phyloP scores from a whole-genome alignment of 2,888 invertebrate genomes.

The Andrena haemorrhoa region DNA sequence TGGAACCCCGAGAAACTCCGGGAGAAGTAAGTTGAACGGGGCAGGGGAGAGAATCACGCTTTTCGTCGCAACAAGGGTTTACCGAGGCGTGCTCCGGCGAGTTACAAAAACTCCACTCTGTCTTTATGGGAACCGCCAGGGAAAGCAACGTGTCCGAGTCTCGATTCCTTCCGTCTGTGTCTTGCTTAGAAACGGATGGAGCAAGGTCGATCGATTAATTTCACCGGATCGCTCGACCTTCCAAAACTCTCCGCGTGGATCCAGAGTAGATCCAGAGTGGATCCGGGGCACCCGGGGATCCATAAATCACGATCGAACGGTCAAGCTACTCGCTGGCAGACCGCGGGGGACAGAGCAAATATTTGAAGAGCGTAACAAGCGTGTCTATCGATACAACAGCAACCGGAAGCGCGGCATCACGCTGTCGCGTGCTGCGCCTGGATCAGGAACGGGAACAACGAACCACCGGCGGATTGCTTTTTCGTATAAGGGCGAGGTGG shows the following conservation, averaged over 20 bases:
- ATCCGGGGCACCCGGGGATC: slow-evolving; percentile 3
- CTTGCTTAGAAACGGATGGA: neutral
- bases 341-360: slow-evolving; percentile 50
- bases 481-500: slow-evolving; percentile 56
- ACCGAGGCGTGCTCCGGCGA: neutral
- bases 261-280: neutral
- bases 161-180: neutral
- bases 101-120: neutral
- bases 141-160: neutral
- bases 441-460: slow-evolving; percentile 65
- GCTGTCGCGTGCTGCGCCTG: slow-evolving; percentile 61
- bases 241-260: neutral
- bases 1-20: neutral
- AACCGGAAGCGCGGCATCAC: slow-evolving; percentile 63
- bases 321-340: slow-evolving; percentile 33
- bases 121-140: neutral
- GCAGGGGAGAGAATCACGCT: neutral
- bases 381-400: slow-evolving; percentile 56
- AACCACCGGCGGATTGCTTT: slow-evolving; percentile 49
- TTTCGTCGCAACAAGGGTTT: slow-evolving; percentile 3
- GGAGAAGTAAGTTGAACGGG: neutral
- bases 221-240: neutral
- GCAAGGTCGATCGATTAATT: no score
- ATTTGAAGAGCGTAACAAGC: slow-evolving; percentile 69
- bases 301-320: slow-evolving; percentile 43